These are phyloP conservation scores for Yponomeuta plumbellus DNA, from an alignment of 2,888 invertebrate genomes.

Conservation along the genomic window DNA sequence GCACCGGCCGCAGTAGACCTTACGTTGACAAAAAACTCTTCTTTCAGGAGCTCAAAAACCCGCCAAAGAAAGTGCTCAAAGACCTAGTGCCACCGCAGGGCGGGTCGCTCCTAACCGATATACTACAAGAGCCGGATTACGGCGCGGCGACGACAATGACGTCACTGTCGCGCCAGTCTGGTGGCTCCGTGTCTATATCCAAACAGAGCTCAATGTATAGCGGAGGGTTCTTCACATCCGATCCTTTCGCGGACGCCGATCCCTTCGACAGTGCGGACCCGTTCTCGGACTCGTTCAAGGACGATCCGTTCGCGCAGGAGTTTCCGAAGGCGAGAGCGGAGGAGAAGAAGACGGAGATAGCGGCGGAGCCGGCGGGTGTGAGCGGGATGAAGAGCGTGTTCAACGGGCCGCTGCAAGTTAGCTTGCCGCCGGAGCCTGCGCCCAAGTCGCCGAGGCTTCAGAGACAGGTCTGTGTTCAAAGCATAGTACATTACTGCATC, in stretches of 20 bases:
- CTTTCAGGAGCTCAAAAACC: slow-evolving; percentile 96
- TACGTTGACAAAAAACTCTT: slow-evolving; percentile 97
- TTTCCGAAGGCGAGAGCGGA: slow-evolving; percentile 53
- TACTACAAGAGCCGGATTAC: slow-evolving; percentile 40
- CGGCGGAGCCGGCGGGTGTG: slow-evolving; percentile 32
- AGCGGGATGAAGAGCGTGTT: slow-evolving; percentile 53
- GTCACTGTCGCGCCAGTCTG: slow-evolving; percentile 66
- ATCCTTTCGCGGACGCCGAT: slow-evolving; percentile 82
- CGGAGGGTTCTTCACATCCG: slow-evolving; percentile 65
- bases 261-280: slow-evolving; percentile 84
- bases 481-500: too few relatives aligned
- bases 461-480: slow-evolving; percentile 66
- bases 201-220: slow-evolving; percentile 45
- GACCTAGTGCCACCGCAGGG: slow-evolving; percentile 79
- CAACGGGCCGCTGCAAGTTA: slow-evolving; percentile 82
- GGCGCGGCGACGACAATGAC: slow-evolving; percentile 64
- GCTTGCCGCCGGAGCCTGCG: slow-evolving; percentile 79
- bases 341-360: slow-evolving; percentile 33
- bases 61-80: slow-evolving; percentile 93
- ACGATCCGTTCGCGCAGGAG: slow-evolving; percentile 78
- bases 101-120: slow-evolving; percentile 55
- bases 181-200: slow-evolving; percentile 66
- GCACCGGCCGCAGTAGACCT: slow-evolving; percentile 93
- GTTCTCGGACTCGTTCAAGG: slow-evolving; percentile 77
- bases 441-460: slow-evolving; percentile 62